Percentiles rank a stretch among this genome's conserved stretches.
Conservation (phyloP, 2,797 vertebrate species). For the Muscicapa striata region DNA sequence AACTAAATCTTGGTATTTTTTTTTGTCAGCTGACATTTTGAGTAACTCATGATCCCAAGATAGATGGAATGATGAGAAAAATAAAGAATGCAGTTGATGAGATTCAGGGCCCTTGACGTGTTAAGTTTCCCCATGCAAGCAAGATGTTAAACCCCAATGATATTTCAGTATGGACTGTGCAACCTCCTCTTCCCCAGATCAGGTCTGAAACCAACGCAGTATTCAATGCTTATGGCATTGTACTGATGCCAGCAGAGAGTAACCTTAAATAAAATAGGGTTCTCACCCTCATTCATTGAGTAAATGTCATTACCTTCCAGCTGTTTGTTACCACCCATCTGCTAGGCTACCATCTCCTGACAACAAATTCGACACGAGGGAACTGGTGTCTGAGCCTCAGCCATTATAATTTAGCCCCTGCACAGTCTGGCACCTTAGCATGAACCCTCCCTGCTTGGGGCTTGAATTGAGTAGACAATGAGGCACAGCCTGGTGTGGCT, state of each 20-base stretch:
- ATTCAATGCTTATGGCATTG: neutral
- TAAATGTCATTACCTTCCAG: slow-evolving; percentile 6
- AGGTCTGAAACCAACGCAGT: neutral
- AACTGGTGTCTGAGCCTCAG: slow-evolving; percentile 5
- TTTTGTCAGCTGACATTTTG: neutral
- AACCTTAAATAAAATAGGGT: neutral
- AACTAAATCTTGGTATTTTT: neutral
- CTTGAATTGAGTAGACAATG: neutral
- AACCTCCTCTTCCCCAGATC: neutral
- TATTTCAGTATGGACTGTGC: neutral
- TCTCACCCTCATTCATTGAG: neutral
- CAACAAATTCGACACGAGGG: neutral
- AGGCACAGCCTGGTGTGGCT: neutral
- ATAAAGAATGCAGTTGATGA: neutral
- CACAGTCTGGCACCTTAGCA: neutral
- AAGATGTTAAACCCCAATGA: neutral
- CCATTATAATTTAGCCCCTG: neutral
- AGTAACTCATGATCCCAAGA: neutral
- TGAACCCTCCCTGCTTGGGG: neutral
- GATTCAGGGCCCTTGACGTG: neutral
- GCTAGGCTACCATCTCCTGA: neutral
- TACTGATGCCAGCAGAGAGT: neutral
- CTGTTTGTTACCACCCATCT: neutral
- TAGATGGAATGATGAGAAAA: neutral
- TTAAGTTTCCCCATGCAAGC: neutral